phyloP scores from a whole-genome alignment of 2,797 vertebrate species.

The Anguilla marmorata region DNA sequence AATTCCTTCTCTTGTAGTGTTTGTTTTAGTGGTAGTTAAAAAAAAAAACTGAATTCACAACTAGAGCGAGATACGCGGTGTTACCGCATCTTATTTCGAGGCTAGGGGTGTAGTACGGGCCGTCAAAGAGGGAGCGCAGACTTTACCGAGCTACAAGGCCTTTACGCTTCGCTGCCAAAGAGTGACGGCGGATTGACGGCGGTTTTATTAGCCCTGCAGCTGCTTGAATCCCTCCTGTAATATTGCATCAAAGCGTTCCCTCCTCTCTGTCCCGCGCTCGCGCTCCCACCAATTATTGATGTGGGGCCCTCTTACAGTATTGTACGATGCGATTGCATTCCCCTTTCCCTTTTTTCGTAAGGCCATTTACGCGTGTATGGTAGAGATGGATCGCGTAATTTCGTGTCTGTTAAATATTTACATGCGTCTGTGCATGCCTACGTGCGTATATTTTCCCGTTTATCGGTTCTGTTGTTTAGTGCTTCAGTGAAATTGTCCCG shows the following conservation, averaged over 20 bases:
- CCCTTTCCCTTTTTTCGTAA: neutral
- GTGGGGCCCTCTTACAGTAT: neutral
- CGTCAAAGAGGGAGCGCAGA: neutral
- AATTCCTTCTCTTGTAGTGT: neutral
- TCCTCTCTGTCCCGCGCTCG: neutral
- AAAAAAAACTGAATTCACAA: neutral
- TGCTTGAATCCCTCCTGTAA: conserved; percentile 13
- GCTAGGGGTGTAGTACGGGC: no score
- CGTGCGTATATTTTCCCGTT: neutral
- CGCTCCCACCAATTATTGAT: conserved; percentile 11
- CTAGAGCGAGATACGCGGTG: neutral
- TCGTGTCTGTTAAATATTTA: neutral
- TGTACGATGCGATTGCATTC: neutral
- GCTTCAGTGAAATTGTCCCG: neutral
- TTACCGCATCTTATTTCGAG: neutral
- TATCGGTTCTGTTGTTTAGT: neutral
- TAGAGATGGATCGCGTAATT: neutral
- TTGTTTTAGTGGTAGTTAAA: neutral
- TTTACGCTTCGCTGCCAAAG: neutral
- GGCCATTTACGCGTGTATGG: neutral
- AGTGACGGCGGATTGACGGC: neutral
- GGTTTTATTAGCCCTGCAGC: neutral
- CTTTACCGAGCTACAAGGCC: neutral
- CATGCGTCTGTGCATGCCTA: neutral
- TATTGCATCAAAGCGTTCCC: conserved; percentile 1